Evolutionary conservation across 2,888 invertebrate genomes (phyloP), one percentile per base, ranked within the genome.

Genomic region (Drosophila limbata): DNA sequence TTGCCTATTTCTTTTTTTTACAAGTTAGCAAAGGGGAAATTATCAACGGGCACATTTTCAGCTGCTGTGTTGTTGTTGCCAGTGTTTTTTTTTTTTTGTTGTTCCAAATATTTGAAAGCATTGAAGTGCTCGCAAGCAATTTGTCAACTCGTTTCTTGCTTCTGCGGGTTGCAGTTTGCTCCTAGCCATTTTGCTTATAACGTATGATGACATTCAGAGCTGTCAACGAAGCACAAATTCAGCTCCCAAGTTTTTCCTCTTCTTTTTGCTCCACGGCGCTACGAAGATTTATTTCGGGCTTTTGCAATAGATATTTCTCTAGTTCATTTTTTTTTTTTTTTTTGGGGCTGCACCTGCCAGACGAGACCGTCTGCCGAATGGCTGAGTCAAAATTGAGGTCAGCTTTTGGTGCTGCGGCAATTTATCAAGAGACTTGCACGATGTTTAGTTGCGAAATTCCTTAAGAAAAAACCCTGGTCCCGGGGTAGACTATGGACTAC

Each of bases 181-280:
- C 56, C 53, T 62, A 69, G 60, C 65, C 50, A 37, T 66, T 53
- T 28, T 64, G 48, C 60, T 69, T 63, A 73, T 77, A 79, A 82
- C 66, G 83, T 84, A 83, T 84, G 88, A 88, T 83, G 84, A 78
- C 88, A 84, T 84, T 84, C 86, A 72, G 69, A 75, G 88, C 84
- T 83, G 88, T 84, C 88, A 83, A 65, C 82, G 47, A 8, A 19
- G 45, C 56, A 61, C 51, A 74, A 48, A 42, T 61, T 63, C 55
- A 47, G 42, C 37, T 48, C 35, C 33, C 50, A 55, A 66, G 56
- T 63, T 35, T 60, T 44, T 40, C 6, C 28, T 21, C 35, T 55
- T 31, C 35, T 62, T 35, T n/a, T 61, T 74, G 60, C 73, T 70
- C 48, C 66, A 61, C 72, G 59, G 67, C 57, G 65, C 67, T 73